These are phyloP conservation scores for Phyllotis vaccarum DNA, from an alignment of 2,797 vertebrate genomes.

Conservation along the genomic window DNA sequence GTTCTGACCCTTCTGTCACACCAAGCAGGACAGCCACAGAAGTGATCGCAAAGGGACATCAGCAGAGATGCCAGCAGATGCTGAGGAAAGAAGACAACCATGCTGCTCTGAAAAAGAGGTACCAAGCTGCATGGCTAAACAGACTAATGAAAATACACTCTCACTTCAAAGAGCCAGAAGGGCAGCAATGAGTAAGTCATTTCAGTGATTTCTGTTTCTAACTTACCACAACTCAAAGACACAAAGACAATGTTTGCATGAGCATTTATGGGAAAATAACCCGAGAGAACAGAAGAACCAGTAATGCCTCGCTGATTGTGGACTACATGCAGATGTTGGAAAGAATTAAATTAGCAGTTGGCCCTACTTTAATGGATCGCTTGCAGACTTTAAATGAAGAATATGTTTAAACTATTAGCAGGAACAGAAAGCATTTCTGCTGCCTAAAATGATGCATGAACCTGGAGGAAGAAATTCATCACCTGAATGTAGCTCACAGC, in stretches of 20 bases:
- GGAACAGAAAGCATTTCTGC: slow-evolving; percentile 20
- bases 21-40: neutral
- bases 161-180: neutral
- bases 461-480: slow-evolving; percentile 1
- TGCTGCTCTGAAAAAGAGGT: no score
- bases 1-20: neutral
- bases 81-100: no score
- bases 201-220: neutral
- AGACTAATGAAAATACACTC: no score
- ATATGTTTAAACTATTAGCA: slow-evolving; percentile 8
- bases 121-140: no score
- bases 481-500: neutral
- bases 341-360: slow-evolving; percentile 11
- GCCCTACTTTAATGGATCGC: neutral
- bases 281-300: neutral
- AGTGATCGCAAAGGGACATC: neutral
- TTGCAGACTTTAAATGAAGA: slow-evolving; percentile 4
- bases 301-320: neutral
- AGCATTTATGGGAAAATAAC: neutral
- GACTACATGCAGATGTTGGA: neutral
- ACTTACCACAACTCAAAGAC: neutral
- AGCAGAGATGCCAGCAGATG: no score
- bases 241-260: neutral
- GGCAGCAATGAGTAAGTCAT: neutral
- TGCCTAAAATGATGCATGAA: slow-evolving; percentile 54